Conservation (phyloP, 2,888 invertebrate species). For the Athetis lepigone region DNA sequence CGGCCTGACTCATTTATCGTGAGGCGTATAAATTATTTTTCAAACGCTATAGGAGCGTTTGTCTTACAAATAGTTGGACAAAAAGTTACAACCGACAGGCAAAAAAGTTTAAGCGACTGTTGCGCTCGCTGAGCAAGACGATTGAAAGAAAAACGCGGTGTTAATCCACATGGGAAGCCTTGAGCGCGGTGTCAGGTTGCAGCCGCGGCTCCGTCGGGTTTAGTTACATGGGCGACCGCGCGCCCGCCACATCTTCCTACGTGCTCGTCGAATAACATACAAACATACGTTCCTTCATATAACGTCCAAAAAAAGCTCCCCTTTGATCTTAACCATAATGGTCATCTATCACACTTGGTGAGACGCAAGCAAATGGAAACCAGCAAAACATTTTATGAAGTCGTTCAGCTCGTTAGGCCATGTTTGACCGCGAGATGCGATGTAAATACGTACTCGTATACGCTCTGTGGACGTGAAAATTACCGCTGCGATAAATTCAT, state of each 20-base stretch:
- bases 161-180: conserved; percentile 87
- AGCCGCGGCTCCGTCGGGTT: conserved; percentile 70
- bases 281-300: conserved; percentile 56
- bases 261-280: conserved; percentile 65
- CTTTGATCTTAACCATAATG: conserved; percentile 41
- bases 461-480: conserved; percentile 75
- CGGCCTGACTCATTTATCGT: conserved; percentile 62
- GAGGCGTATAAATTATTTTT: conserved; percentile 50
- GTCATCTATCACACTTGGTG: conserved; percentile 44
- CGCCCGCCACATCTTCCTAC: conserved; percentile 75
- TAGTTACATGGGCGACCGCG: conserved; percentile 83
- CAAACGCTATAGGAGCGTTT: conserved; percentile 42
- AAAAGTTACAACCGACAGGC: conserved; percentile 43
- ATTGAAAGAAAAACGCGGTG: conserved; percentile 77
- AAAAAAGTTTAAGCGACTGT: conserved; percentile 60
- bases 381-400: conserved; percentile 71
- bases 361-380: conserved; percentile 63
- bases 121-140: conserved; percentile 68
- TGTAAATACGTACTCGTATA: conserved; percentile 55
- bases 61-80: conserved; percentile 36
- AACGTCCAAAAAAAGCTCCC: conserved; percentile 48
- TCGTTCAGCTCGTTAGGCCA: conserved; percentile 75
- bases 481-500: conserved; percentile 73
- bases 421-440: conserved; percentile 70
- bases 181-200: conserved; percentile 82